Conservation (phyloP, 2,888 invertebrate genomes). For the Neocrepidodera transversa region DNA sequence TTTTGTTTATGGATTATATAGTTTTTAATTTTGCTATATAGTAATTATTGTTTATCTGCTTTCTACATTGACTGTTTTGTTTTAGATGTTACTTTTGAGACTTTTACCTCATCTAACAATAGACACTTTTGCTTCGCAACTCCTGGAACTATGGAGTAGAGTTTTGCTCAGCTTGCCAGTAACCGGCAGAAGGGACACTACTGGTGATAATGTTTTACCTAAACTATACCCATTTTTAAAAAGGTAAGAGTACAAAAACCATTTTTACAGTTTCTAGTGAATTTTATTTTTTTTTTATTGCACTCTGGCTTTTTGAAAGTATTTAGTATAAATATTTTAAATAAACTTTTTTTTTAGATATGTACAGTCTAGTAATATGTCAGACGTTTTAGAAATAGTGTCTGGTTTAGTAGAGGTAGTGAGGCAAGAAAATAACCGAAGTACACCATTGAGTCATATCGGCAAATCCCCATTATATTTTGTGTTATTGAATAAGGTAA, state of each 20-base stretch:
- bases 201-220: slow-evolving; percentile 62
- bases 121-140: slow-evolving; percentile 61
- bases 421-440: slow-evolving; percentile 52
- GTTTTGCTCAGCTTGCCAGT: slow-evolving; percentile 67
- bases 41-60: too few species aligned
- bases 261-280: background rate
- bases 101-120: slow-evolving; percentile 68
- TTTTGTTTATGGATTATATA: too few species aligned
- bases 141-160: slow-evolving; percentile 68
- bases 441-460: slow-evolving; percentile 57
- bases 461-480: slow-evolving; percentile 59
- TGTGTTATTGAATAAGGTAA: slow-evolving; percentile 64
- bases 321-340: too few species aligned
- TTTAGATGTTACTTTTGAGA: slow-evolving; percentile 71
- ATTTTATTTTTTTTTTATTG: slow-evolving; percentile 1
- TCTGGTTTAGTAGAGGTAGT: slow-evolving; percentile 54
- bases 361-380: slow-evolving; percentile 54
- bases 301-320: too few species aligned
- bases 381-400: slow-evolving; percentile 55
- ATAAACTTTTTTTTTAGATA: slow-evolving; percentile 48
- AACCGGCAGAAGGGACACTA: slow-evolving; percentile 67
- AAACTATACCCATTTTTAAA: slow-evolving; percentile 67
- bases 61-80: too few species aligned
- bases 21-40: too few species aligned
- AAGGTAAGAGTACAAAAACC: slow-evolving; percentile 58